Conservation (phyloP, 2,797 vertebrate genomes). For the Coccyzus lansbergi region DNA sequence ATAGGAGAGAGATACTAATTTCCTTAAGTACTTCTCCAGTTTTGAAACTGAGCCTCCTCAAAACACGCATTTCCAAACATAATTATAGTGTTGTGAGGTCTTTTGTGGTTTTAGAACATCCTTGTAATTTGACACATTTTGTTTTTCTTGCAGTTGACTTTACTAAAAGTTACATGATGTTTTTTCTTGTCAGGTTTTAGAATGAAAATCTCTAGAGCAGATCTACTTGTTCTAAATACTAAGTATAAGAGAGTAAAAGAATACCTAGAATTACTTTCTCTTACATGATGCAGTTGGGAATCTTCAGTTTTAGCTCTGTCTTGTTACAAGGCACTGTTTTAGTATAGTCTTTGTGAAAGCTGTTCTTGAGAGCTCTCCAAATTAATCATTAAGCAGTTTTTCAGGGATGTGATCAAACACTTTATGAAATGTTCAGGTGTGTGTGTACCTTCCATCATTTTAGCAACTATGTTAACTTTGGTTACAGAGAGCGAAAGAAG, state of each 20-base stretch:
- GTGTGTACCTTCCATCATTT: background rate
- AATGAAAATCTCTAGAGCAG: background rate
- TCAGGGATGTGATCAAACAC: background rate
- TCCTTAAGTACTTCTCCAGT: background rate
- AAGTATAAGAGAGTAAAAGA: background rate
- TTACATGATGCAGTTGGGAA: background rate
- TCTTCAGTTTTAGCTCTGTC: background rate
- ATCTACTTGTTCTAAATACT: background rate
- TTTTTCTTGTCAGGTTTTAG: background rate
- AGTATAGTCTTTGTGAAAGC: background rate
- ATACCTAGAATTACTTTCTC: background rate
- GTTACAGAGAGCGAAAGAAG: conserved; percentile 91
- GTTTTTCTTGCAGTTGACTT: background rate
- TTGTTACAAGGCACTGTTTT: background rate
- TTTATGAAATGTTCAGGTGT: background rate
- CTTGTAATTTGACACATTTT: background rate
- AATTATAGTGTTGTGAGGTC: background rate
- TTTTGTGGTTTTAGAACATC: background rate
- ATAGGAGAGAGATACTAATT: background rate
- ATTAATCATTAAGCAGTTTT: background rate
- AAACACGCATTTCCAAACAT: background rate
- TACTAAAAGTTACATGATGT: rapidly evolving
- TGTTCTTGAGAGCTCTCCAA: background rate
- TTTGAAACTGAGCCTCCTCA: background rate
- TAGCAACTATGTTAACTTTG: conserved; percentile 29